Evolutionary conservation across 2,888 invertebrate species (phyloP).

Genomic region (Papilio gigon): DNA sequence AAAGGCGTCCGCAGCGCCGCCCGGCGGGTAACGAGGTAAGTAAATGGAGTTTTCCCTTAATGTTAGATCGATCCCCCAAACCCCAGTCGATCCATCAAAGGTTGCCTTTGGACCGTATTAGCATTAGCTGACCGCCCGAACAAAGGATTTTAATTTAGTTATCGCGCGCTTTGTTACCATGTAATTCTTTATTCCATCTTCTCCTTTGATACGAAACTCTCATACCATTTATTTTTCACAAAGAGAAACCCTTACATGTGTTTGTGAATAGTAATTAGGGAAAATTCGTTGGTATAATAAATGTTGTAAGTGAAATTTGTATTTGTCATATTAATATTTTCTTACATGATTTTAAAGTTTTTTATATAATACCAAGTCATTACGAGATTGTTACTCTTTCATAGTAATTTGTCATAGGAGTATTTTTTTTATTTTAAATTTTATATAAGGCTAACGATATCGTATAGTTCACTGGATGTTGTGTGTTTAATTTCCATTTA

Average conservation of each 20-base stretch:
- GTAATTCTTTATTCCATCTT: conserved; percentile 67
- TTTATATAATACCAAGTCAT: conserved; percentile 6
- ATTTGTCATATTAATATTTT: conserved; percentile 17
- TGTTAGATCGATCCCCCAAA: too few species aligned
- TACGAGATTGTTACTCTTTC: neutral
- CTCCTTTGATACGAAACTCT: conserved; percentile 59
- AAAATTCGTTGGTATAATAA: conserved; percentile 32
- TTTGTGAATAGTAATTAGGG: conserved; percentile 57
- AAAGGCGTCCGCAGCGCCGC: conserved; percentile 33
- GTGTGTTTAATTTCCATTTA: too few species aligned
- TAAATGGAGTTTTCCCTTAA: conserved; percentile 43
- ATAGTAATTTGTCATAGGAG: too few species aligned
- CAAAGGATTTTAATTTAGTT: conserved; percentile 77
- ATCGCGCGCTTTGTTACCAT: conserved; percentile 69
- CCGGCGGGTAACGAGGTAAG: conserved; percentile 39
- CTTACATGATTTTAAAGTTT: neutral
- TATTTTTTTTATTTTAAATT: too few species aligned
- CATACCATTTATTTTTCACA: conserved; percentile 68
- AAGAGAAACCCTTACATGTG: conserved; percentile 59
- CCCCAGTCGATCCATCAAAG: conserved; percentile 72
- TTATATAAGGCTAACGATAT: too few species aligned
- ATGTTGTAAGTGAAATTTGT: conserved; percentile 19
- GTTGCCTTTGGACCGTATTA: conserved; percentile 54
- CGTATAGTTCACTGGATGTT: too few species aligned
- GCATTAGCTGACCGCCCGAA: conserved; percentile 58